Evolutionary conservation across 2,797 vertebrate species (phyloP), one percentile per base, ranked within the genome.

Genomic region (Scleropages formosus): DNA sequence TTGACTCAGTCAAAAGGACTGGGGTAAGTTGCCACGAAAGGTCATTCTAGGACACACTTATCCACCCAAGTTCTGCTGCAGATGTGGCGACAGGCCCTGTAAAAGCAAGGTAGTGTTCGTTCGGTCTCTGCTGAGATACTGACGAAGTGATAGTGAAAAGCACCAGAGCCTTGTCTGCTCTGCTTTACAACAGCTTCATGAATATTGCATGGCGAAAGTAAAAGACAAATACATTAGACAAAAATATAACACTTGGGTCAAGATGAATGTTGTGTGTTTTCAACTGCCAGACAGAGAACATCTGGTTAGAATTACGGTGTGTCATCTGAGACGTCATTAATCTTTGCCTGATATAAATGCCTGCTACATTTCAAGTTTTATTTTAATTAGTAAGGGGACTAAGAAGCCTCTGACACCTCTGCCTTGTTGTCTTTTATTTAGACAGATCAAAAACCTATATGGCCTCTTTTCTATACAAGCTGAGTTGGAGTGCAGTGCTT

Each of bases 221-320:
- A 22, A 69, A 69, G 26, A 49, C 22, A 22, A 18, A 44, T 47
- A 46, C n/a, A 69, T 24, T 69, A 10, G 47, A 51, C 31, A 47
- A 47, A 49, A 49, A 18, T 13, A 0, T 0, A 49, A 69, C 24
- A 16, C 8, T 24, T 24, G 44, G 4, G 31, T 39, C 31, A 39
- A 39, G 31, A 39, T 6, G 31, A 68, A 68, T 68, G 8, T 20
- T 67, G n/a, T n/a, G n/a, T 67, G 65, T 67, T 47, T 67, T 67
- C 6, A 44, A 22, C 64, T 20, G 46, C 39, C 31, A 67, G 12
- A 20, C 18, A 1, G 44, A 65, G 16, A 13, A 15, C 24, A 69
- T 22, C 13, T 26, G 3, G 1, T 22, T 69, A 49, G 46, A 69
- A 69, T 53, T 49, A 69, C 24, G 24, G n/a, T n/a, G n/a, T n/a